Percentiles rank a stretch among this genome's conserved stretches.
These are phyloP conservation scores for Nestor notabilis DNA, from an alignment of 2,113 vertebrate species.

Conservation along the genomic window DNA sequence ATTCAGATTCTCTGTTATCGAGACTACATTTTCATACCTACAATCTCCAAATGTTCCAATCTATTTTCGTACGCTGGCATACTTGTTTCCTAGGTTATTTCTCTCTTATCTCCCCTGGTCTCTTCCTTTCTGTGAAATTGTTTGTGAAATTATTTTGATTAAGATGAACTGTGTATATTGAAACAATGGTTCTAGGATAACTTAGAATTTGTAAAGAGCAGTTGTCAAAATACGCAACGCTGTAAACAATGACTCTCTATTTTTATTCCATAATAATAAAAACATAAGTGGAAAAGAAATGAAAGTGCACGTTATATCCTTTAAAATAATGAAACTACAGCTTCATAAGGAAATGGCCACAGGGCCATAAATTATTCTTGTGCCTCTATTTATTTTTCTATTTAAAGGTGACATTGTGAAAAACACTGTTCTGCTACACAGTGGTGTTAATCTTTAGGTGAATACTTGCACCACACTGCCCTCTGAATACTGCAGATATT, in stretches of 20 bases:
- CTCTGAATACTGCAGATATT: neutral
- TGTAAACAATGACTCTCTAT: neutral
- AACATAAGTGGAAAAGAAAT: neutral
- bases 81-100: conserved; percentile 67
- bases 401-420: neutral
- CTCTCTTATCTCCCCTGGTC: neutral
- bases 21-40: conserved; percentile 47
- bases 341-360: neutral
- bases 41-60: conserved; percentile 35
- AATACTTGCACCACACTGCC: neutral
- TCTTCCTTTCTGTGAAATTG: conserved; percentile 21
- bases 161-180: neutral
- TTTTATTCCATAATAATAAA: conserved; percentile 24
- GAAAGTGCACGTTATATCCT: neutral
- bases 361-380: neutral
- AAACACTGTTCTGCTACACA: neutral
- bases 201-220: neutral
- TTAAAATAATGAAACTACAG: neutral
- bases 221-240: neutral
- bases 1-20: neutral
- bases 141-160: conserved; percentile 36
- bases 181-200: neutral
- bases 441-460: neutral
- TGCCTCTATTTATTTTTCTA: neutral
- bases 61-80: conserved; percentile 54